Conservation (phyloP, 2,888 invertebrate genomes). For the Athalia rosae region DNA sequence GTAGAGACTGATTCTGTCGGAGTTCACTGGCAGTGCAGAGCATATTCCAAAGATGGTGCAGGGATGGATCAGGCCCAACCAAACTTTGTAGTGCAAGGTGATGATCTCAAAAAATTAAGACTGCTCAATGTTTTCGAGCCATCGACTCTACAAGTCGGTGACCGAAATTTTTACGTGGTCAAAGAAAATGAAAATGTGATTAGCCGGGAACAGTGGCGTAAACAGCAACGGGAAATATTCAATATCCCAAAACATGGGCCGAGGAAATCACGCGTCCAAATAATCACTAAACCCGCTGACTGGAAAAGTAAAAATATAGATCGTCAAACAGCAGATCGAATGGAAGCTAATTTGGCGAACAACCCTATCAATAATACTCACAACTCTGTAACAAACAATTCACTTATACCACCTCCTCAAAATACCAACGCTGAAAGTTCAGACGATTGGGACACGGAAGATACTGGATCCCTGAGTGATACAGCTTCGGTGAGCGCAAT, state of each 20-base stretch:
- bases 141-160: conserved; percentile 92
- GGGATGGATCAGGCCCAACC: conserved; percentile 81
- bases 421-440: conserved; percentile 67
- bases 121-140: conserved; percentile 91
- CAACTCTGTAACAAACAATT: conserved; percentile 59
- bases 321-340: conserved; percentile 27
- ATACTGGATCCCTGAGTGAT: conserved; percentile 74
- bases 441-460: conserved; percentile 74
- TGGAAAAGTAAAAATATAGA: conserved; percentile 59
- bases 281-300: conserved; percentile 60
- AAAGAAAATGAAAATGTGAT: conserved; percentile 84
- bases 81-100: conserved; percentile 81
- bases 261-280: conserved; percentile 63
- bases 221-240: conserved; percentile 68
- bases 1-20: conserved; percentile 88
- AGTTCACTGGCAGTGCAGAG: conserved; percentile 92
- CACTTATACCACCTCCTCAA: conserved; percentile 59
- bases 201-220: conserved; percentile 86
- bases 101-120: conserved; percentile 88
- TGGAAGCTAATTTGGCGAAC: conserved; percentile 53
- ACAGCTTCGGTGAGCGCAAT: conserved; percentile 69
- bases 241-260: conserved; percentile 71
- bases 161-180: conserved; percentile 89
- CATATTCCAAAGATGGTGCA: conserved; percentile 78
- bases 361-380: conserved; percentile 57